Base-by-base conservation (phyloP, 2,888 invertebrate species). In the Mythimna vitellina region DNA sequence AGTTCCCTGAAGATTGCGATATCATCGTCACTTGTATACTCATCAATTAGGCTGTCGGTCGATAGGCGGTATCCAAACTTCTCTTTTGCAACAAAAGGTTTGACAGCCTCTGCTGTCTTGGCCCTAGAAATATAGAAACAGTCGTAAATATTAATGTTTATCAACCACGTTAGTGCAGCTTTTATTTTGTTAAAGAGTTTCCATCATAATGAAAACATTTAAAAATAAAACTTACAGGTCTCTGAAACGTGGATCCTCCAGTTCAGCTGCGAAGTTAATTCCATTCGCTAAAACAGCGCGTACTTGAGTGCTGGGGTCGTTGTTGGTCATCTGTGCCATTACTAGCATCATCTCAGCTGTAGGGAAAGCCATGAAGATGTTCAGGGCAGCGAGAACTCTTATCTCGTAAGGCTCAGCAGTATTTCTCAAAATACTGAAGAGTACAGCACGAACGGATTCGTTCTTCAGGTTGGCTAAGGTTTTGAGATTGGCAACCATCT, bases 341-440 rank as follows among this genome's bases (percentile, higher is more conserved):
- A 97, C 94, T 92, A 97, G 97, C 87, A 98, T 96, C 96, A 98
- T 97, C 17, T 94, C 93, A 35, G 94, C 90, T 9, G 97, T 96
- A 49, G 98, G 98, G 56, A 94, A 93, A 10, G 97, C 95, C 84
- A 94, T 94, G 93, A 97, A 97, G 70, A 98, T 91, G 66, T 96
- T 94, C 73, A 96, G 96, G 0, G 97, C 97, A 54, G 98, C 97
- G 56, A 97, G 96, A 49, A 97, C 96, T 84, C 98, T 97, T 10
- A 98, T 95, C 92, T 97, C 97, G 79, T 97, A 96, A 29, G 94
- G 89, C 86, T 98, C 98, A 69, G 96, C 97, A 4, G 95, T 93
- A 89, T 98, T 98, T 86, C 96, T 96, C 87, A 97, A 97, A 65
- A 98, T 96, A 86, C 97, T 97, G 93, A 95, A 98, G 0, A 97